Evolutionary conservation across 2,797 vertebrate species (phyloP), one percentile per base, ranked within the genome.

Genomic region (Carduelis carduelis): DNA sequence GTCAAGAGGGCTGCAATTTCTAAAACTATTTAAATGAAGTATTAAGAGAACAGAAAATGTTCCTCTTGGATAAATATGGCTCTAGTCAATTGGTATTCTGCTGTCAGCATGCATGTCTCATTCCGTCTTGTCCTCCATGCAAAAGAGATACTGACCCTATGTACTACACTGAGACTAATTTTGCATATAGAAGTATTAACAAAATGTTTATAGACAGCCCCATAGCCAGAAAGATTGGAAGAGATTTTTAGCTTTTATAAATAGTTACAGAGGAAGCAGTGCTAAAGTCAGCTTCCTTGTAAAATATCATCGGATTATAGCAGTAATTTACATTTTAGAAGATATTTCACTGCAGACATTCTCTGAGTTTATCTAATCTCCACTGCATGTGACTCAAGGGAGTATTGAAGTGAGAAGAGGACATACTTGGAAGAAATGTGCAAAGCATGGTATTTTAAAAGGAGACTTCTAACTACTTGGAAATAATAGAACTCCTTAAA

Each of bases 311-410:
- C 76, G 93, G 79, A 91, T 81, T 92, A 86, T 78, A 83, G 34
- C 69, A 86, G 55, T 78, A 86, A 91, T 97, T 91, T 86, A 61
- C 61, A 93, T 94, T 95, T 93, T 76, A 59, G 56, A 87, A 84
- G 55, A 57, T 71, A 83, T 87, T 94, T 89, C 65, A 65, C 34
- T 41, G 56, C 57, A 86, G 44, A 70, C 5, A 8, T 89, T 90
- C 23, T 78, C 69, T 78, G 76, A 91, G 76, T 78, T 92, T 86
- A 35, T 93, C 81, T 74, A 59, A 66, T 87, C 65, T 87, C 71
- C 30, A 19, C 32, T 89, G 37, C 46, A 74, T 72, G 43, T 78
- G 47, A 89, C 39, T 92, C 61, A 87, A 71, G 18, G 41, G 79
- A 93, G 74, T 85, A 65, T 5, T 89, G 53, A 87, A 93, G 13